phyloP scores from a whole-genome alignment of 2,113 vertebrate genomes.

The Lanius collurio region DNA sequence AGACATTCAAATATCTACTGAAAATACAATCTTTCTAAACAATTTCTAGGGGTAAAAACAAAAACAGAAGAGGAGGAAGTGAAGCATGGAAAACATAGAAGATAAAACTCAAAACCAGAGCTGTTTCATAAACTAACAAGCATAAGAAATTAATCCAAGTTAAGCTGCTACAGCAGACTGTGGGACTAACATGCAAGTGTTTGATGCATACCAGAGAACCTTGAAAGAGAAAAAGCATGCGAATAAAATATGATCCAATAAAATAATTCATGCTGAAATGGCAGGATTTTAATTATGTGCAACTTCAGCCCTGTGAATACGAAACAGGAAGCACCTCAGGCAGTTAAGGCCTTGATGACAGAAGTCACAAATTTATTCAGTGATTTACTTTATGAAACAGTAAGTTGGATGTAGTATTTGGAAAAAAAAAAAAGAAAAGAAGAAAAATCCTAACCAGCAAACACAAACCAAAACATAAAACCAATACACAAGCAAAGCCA shows the following conservation, averaged over 20 bases:
- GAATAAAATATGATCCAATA: slow-evolving; percentile 32
- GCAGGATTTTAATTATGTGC: slow-evolving; percentile 1
- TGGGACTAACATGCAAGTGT: background rate
- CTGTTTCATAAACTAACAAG: background rate
- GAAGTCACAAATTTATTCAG: background rate
- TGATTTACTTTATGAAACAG: background rate
- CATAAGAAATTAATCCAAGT: background rate
- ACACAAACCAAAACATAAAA: background rate
- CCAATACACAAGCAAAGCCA: background rate
- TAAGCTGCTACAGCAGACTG: background rate
- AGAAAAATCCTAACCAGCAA: background rate
- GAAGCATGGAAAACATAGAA: background rate
- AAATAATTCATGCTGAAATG: slow-evolving; percentile 22
- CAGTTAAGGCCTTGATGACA: background rate
- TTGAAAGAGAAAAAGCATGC: background rate
- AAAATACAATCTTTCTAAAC: background rate
- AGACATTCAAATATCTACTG: background rate
- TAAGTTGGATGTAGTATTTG: background rate
- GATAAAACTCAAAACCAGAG: background rate
- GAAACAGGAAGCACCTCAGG: background rate
- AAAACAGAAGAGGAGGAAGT: background rate
- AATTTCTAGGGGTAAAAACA: background rate
- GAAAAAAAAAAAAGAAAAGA: background rate
- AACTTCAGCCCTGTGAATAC: background rate
- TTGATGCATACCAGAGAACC: background rate